A percentile compares a stretch with the other conserved stretches of the same genome.
Conservation (phyloP, 1,140 invertebrate species). For the Drosophila orena region DNA sequence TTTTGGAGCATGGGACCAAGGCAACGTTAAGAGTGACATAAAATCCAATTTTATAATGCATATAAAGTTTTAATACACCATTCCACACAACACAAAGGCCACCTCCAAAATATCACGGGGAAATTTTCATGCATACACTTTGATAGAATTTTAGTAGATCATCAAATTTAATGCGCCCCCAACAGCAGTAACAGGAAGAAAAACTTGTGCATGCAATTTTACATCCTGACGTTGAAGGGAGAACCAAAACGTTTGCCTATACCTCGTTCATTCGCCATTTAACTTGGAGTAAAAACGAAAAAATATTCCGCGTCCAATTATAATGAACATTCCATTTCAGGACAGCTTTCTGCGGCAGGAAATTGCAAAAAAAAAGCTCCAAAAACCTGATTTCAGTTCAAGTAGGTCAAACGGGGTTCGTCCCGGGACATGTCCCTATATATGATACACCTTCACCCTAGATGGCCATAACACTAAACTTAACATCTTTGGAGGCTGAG, state of each 20-base stretch:
- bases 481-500: not conserved
- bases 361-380: slow-evolving; percentile 35
- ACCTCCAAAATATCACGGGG: slow-evolving; percentile 26
- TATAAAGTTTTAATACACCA: slow-evolving; percentile 73
- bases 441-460: slow-evolving; percentile 16
- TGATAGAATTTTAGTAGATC: slow-evolving; percentile 79
- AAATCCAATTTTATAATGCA: slow-evolving; percentile 82
- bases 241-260: not conserved
- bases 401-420: slow-evolving; percentile 2
- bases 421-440: slow-evolving; percentile 12
- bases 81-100: slow-evolving; percentile 10
- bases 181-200: slow-evolving; percentile 5
- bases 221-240: slow-evolving; percentile 30
- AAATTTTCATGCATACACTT: slow-evolving; percentile 68
- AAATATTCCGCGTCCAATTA: slow-evolving; percentile 29
- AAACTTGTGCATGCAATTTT: slow-evolving; percentile 74
- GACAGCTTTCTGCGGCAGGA: slow-evolving; percentile 50
- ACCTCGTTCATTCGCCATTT: not conserved
- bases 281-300: slow-evolving; percentile 8
- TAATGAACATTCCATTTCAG: slow-evolving; percentile 56
- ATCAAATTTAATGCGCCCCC: slow-evolving; percentile 75
- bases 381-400: slow-evolving; percentile 56
- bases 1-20: slow-evolving; percentile 1
- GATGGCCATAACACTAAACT: slow-evolving; percentile 29
- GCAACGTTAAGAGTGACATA: slow-evolving; percentile 70